Base-by-base conservation (phyloP, 1,140 invertebrate genomes). In the Neodiprion fabricii region DNA sequence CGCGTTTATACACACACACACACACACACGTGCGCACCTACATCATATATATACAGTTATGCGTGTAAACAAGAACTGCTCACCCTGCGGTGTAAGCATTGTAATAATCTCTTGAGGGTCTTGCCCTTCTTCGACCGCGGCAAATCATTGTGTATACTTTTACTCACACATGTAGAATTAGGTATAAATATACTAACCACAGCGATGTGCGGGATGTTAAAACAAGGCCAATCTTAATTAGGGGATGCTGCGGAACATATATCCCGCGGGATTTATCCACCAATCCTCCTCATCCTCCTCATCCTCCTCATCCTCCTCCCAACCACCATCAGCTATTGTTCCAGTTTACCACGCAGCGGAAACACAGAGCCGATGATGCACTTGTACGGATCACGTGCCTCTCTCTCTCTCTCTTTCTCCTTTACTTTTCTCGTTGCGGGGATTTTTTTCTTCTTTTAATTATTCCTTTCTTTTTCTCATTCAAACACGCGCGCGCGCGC, bases 381-480 rank as follows among this genome's bases (percentile, higher is more conserved):
- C 17, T 21, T 21, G 17, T 21, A 21, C 17, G 17, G 17, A 21
- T 21, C 17, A 21, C 17, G 17, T 21, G 17, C 50, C 50, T 1
- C 50, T 1, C 1, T 53, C 50, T 11, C 2, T 11, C 1, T 53
- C 2, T 53, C 50, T 53, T 53, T 53, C 50, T 53, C 50, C 10
- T 53, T 10, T n/a, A 53, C 50, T 10, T 53, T 10, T 21, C 17
- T 21, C 17, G 17, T 21, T 21, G 17, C 17, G 17, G 17, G 0
- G 17, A 21, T 70, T 40, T 70, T 70, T 21, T 28, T 70, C 48
- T 48, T 67, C 17, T 40, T 48, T 17, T 28, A 17, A 67, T 72
- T 48, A 23, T 67, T 67, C 72, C 40, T 48, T 67, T 67, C 9
- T 48, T 48, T 66, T 53, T 72, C 65, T 40, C 61, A 23, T 40